Base-by-base conservation (phyloP, 2,797 vertebrate genomes). In the Neostethus bicornis region DNA sequence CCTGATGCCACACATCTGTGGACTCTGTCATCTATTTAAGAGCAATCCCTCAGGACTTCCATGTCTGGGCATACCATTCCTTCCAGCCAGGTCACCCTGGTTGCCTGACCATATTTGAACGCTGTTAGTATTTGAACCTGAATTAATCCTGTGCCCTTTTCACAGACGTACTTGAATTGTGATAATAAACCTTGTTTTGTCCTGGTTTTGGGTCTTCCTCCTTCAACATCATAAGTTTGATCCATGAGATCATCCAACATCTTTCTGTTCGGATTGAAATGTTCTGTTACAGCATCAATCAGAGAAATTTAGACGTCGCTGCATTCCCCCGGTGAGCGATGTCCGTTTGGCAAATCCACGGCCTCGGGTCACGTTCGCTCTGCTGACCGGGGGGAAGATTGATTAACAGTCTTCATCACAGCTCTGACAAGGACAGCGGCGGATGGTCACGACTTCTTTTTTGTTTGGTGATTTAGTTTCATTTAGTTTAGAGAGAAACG, bases 211-310 rank as follows among this genome's bases (percentile, higher is more conserved):
- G n/a, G n/a, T n/a, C n/a, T n/a, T n/a, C n/a, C n/a, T n/a, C n/a
- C n/a, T n/a, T n/a, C n/a, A n/a, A n/a, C n/a, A n/a, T n/a, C 60
- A 56, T 4, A 44, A 48, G 11, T 13, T 21, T 34, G 47, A 59
- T 69, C 61, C 60, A 56, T 19, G 60, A 66, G 61, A 63, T 66
- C 56, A 20, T 42, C 59, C 34, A 0, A n/a, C 16, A 35, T 49
- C 49, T 67, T 1, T 13, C 43, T 51, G 47, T 41, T 26, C 59
- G 80, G 64, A 70, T 78, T 65, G 65, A 75, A 46, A 70, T 60
- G 47, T 62, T 50, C 42, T 38, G 43, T 13, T 8, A 8, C 19
- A 6, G 55, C 44, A 50, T 72, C 45, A 20, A 9, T 64, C 17
- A n/a, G 6, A 58, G 28, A 3, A 14, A n/a, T 50, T 68, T 61